phyloP scores from a whole-genome alignment of 1,140 invertebrate genomes.

The Scaptodrosophila lebanonensis region DNA sequence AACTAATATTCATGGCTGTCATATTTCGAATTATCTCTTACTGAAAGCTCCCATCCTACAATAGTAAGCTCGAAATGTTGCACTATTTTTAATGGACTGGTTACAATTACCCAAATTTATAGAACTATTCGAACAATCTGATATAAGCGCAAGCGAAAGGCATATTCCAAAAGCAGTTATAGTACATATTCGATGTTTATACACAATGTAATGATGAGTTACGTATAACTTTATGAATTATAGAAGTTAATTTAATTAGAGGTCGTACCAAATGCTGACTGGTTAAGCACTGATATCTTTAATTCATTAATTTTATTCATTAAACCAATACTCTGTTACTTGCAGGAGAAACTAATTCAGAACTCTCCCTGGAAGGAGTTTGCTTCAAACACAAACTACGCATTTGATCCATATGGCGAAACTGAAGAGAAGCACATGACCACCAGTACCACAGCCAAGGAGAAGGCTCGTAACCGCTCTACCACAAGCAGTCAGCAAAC shows the following conservation, averaged over 20 bases:
- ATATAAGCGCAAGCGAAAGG: constrained; percentile 40
- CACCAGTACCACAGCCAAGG: constrained; percentile 67
- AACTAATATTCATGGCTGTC: no score
- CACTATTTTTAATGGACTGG: no score
- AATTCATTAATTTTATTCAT: background rate
- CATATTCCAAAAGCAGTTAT: constrained; percentile 38
- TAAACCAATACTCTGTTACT: constrained; percentile 40
- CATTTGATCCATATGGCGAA: constrained; percentile 90
- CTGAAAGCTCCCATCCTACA: no score
- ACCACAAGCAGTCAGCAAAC: constrained; percentile 67
- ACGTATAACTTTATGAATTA: constrained; percentile 9
- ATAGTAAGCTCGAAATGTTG: no score
- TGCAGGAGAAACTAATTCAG: constrained; percentile 88
- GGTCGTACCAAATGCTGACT: constrained; percentile 68
- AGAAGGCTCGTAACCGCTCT: constrained; percentile 56
- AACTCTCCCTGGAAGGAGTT: constrained; percentile 93
- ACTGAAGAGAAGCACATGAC: constrained; percentile 83
- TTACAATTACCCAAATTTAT: background rate
- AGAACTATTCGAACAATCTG: constrained; percentile 7
- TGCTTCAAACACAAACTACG: constrained; percentile 90
- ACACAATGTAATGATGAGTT: constrained; percentile 14
- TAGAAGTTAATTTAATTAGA: constrained; percentile 16
- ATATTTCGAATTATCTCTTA: no score
- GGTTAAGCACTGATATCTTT: constrained; percentile 38
- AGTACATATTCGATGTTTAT: constrained; percentile 23